A percentile compares a stretch with the other conserved stretches of the same genome.
These are phyloP conservation scores for Microctenopoma steveboyesi DNA, from an alignment of 2,797 vertebrate genomes.

Conservation along the genomic window DNA sequence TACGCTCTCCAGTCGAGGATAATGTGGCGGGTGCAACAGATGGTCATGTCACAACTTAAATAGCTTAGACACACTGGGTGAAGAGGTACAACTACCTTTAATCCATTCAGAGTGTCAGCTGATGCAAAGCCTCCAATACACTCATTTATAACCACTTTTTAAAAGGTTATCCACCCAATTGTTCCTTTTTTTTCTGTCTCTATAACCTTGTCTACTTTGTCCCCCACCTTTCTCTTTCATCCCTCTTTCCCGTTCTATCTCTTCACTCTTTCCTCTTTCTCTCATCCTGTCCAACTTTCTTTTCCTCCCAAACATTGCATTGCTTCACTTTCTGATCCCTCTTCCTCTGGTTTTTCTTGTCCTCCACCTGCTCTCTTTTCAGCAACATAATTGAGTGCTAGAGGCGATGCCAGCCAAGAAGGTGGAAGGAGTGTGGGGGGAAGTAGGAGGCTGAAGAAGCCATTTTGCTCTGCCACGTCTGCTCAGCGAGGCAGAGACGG, in stretches of 20 bases:
- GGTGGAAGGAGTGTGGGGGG: conserved; percentile 3
- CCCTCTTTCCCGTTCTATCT: background rate
- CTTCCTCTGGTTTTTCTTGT: background rate
- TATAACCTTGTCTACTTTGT: background rate
- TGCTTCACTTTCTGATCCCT: background rate
- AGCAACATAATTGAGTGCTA: conserved; percentile 77
- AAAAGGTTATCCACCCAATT: too few species aligned
- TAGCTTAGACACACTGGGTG: background rate
- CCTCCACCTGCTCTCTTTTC: background rate
- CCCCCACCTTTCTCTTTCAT: background rate
- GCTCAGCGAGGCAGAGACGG: conserved; percentile 49
- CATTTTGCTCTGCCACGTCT: conserved; percentile 80
- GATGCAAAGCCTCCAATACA: background rate
- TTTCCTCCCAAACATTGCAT: background rate
- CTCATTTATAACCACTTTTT: background rate
- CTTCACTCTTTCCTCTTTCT: conserved; percentile 1
- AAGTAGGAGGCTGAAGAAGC: conserved; percentile 37
- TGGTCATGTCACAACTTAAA: background rate
- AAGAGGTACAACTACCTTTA: background rate
- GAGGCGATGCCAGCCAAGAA: conserved; percentile 45
- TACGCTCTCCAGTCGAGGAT: background rate
- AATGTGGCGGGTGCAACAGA: background rate
- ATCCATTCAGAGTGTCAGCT: background rate
- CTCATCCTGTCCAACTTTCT: background rate
- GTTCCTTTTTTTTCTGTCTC: background rate